Evolutionary conservation across 2,888 invertebrate species (phyloP).

Genomic region (Heliconius ismenius): DNA sequence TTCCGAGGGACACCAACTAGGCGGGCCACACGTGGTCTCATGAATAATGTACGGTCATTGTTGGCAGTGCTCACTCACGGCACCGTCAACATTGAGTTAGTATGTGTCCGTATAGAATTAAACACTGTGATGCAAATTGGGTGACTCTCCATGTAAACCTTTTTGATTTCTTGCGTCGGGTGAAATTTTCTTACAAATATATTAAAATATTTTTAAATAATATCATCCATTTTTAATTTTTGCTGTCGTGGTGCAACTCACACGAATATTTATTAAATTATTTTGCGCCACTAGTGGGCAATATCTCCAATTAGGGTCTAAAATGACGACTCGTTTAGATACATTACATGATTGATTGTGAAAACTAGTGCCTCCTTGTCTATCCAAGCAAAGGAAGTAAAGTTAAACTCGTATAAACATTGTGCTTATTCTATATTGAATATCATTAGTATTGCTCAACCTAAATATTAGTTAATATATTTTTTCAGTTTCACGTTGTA

Average conservation of each 20-base stretch:
- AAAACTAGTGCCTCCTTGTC: neutral
- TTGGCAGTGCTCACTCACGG: slow-evolving; percentile 23
- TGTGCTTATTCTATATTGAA: neutral
- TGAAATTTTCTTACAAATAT: neutral
- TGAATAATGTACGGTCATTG: slow-evolving; percentile 32
- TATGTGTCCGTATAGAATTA: slow-evolving; percentile 28
- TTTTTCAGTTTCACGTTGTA: too few species aligned
- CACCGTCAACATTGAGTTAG: slow-evolving; percentile 32
- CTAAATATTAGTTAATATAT: too few species aligned
- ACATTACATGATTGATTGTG: neutral
- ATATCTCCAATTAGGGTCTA: too few species aligned
- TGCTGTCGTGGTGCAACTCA: too few species aligned
- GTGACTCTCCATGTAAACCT: slow-evolving; percentile 18
- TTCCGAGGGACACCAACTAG: neutral
- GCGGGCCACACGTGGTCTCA: slow-evolving; percentile 21
- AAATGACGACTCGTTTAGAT: too few species aligned
- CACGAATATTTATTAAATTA: too few species aligned
- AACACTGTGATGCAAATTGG: slow-evolving; percentile 29
- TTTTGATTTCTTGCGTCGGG: neutral
- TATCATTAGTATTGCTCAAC: too few species aligned
- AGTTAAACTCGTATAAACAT: neutral
- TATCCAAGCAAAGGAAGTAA: neutral
- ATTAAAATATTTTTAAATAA: too few species aligned
- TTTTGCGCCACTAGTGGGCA: too few species aligned
- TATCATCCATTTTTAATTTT: too few species aligned